These are phyloP conservation scores for Ginglymostoma cirratum DNA, from an alignment of 2,113 vertebrate genomes.

Conservation along the genomic window DNA sequence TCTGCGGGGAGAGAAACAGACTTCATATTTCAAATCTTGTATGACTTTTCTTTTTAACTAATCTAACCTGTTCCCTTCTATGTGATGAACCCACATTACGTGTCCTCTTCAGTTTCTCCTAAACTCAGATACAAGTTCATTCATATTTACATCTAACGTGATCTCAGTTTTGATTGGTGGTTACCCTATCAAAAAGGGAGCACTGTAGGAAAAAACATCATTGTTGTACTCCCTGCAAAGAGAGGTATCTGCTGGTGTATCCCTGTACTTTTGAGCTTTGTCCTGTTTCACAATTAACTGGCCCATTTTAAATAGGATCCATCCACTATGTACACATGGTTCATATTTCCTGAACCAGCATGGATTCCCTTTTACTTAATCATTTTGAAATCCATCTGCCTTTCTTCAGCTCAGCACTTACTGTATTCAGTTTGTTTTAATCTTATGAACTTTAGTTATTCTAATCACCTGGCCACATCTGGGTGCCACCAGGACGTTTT, in stretches of 20 bases:
- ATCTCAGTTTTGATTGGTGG: background rate
- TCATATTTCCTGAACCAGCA: slow-evolving; percentile 27
- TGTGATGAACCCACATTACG: background rate
- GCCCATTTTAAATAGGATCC: slow-evolving; percentile 27
- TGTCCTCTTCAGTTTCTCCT: background rate
- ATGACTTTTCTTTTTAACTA: no score
- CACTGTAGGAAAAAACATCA: background rate
- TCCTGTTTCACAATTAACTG: slow-evolving; percentile 19
- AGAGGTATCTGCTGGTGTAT: background rate
- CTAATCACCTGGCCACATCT: slow-evolving; percentile 11
- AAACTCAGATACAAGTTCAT: background rate
- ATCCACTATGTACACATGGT: slow-evolving; percentile 30
- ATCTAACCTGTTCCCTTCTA: background rate
- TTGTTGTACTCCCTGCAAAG: background rate
- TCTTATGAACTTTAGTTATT: slow-evolving; percentile 23
- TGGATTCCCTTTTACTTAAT: slow-evolving; percentile 25
- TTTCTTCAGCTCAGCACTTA: slow-evolving; percentile 15
- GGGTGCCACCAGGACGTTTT: background rate
- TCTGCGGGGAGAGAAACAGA: no score
- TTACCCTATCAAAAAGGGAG: background rate
- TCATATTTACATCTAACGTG: background rate
- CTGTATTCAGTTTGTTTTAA: background rate
- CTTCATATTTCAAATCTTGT: no score
- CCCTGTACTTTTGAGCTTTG: background rate
- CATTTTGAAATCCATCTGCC: slow-evolving; percentile 29